These are phyloP conservation scores for Cetonia aurata DNA, from an alignment of 2,888 invertebrate genomes.

Conservation along the genomic window DNA sequence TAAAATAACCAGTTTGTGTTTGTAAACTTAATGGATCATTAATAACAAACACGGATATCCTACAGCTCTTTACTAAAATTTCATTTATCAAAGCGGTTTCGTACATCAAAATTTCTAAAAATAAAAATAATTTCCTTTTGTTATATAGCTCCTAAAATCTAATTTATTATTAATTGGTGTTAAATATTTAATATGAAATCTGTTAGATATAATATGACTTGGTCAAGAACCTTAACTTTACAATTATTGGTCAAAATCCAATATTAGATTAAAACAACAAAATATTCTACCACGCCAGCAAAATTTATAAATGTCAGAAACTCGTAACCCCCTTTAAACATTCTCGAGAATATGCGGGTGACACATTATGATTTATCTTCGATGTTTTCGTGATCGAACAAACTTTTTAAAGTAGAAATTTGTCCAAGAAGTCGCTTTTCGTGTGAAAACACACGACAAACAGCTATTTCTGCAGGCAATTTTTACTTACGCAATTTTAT, in stretches of 20 bases:
- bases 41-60: too few relatives aligned
- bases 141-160: too few relatives aligned
- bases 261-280: background rate
- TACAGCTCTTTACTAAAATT: too few relatives aligned
- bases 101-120: too few relatives aligned
- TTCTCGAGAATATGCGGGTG: background rate
- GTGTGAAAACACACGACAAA: background rate
- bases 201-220: background rate
- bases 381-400: background rate
- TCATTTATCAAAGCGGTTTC: too few relatives aligned
- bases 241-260: background rate
- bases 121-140: too few relatives aligned
- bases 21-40: too few relatives aligned
- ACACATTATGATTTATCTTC: background rate
- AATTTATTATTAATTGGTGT: too few relatives aligned
- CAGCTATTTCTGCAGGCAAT: background rate
- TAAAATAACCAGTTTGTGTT: too few relatives aligned
- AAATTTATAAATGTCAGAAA: background rate
- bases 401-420: background rate
- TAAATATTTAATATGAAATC: too few relatives aligned
- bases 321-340: background rate
- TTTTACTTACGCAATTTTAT: constrained; percentile 18
- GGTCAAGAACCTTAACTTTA: background rate
- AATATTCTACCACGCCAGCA: background rate
- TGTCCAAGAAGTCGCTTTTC: background rate